Percentiles rank a stretch among this genome's conserved stretches.
These are phyloP conservation scores for Sorex araneus DNA, from an alignment of 2,113 vertebrate genomes.

Conservation along the genomic window DNA sequence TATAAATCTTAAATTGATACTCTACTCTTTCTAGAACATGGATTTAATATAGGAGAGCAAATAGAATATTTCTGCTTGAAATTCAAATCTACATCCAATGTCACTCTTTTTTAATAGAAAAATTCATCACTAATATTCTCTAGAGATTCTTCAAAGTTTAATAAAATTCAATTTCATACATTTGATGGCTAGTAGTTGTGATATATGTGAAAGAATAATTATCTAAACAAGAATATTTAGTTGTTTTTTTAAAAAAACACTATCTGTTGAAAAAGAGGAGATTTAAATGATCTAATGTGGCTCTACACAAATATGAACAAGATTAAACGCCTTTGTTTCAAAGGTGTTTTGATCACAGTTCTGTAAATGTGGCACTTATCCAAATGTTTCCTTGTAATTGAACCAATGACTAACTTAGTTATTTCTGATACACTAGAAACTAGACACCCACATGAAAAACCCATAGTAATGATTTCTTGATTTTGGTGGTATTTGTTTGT, in stretches of 20 bases:
- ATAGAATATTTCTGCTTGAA: conserved; percentile 15
- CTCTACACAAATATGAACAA: conserved; percentile 6
- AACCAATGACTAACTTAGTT: conserved; percentile 28
- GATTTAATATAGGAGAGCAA: conserved; percentile 14
- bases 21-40: conserved; percentile 6
- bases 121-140: conserved; percentile 21
- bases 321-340: not conserved
- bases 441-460: not conserved
- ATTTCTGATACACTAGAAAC: conserved; percentile 1
- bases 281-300: not conserved
- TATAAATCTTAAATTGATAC: not conserved
- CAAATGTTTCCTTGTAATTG: conserved; percentile 8
- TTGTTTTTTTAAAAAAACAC: not conserved
- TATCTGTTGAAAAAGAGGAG: not conserved
- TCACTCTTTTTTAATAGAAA: not conserved
- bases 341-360: not conserved
- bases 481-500: not conserved
- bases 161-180: not conserved
- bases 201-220: conserved; percentile 36
- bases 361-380: not conserved
- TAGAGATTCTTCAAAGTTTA: conserved; percentile 6
- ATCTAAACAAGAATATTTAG: not conserved
- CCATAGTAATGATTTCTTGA: conserved; percentile 51
- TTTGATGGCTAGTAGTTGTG: conserved; percentile 37
- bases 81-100: not conserved